Base-by-base conservation (phyloP, 1,140 invertebrate species). In the Wiebesia pumilae region DNA sequence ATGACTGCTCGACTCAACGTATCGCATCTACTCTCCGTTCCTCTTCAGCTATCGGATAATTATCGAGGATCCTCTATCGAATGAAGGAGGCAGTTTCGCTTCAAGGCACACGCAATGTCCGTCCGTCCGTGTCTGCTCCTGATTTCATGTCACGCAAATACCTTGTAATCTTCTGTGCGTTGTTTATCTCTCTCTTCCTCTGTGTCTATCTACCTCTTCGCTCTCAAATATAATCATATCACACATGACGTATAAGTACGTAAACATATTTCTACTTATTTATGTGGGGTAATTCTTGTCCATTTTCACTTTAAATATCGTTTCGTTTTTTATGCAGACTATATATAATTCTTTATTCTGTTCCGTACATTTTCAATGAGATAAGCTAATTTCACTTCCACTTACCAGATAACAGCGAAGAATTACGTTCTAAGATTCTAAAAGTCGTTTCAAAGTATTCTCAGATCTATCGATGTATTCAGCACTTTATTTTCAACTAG, bases 151-250 rank as follows among this genome's bases (percentile, higher is more conserved):
- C 89, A 88, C 81, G 83, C 88, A 87, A 89, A 89, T 90, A 86
- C 90, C 90, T 90, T 90, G 90, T 90, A 91, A 90, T 91, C 90
- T 90, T 89, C 85, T 87, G 86, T 86, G 81, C 87, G 87, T 88
- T 79, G 86, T 87, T 69, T 86, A 81, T 81, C 87, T 73, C 77
- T 81, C 86, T 81, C 83, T 81, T n/a, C 43, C 82, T 83, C 71
- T 67, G 35, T 69, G 81, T 75, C 38, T 73, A n/a, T 21, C 33
- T 35, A 30, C 54, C 71, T 58, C 54, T 12, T 24, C 40, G 35
- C 43, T 38, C 19, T 24, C 38, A 35, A 16, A 33, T 19, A 80
- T 27, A 65, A 38, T 38, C 38, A 33, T 65, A 81, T 67, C 81
- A 51, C 67, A 21, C 67, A 43, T 62, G 58, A 62, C 24, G 24